Percentiles rank a stretch among this genome's conserved stretches.
Evolutionary conservation across 2,797 vertebrate species (phyloP).

Genomic region (Scomberomorus guttatus): DNA sequence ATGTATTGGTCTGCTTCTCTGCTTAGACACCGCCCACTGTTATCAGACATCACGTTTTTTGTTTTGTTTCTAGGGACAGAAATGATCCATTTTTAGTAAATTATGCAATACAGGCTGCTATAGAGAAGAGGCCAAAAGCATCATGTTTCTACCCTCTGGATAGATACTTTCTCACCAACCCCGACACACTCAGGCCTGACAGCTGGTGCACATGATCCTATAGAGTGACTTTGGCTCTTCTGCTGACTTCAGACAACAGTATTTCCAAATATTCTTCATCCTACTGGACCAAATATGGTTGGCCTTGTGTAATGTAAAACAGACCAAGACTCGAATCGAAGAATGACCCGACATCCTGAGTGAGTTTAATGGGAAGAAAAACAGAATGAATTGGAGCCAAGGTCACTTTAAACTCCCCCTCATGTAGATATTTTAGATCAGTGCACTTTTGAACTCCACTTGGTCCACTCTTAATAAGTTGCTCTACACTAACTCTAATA

Average conservation of each 20-base stretch:
- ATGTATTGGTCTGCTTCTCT: conserved; percentile 51
- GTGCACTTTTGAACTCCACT: conserved; percentile 1
- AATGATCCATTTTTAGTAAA: conserved; percentile 26
- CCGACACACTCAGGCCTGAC: conserved; percentile 37
- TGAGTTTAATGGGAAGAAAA: conserved; percentile 26
- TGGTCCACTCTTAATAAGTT: neutral
- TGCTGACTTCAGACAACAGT: conserved; percentile 39
- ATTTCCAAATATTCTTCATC: conserved; percentile 49
- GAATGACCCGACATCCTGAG: conserved; percentile 17
- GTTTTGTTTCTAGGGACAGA: conserved; percentile 31
- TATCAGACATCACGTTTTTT: conserved; percentile 45
- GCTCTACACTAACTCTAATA: neutral
- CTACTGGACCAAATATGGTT: conserved; percentile 21
- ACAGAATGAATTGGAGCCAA: conserved; percentile 21
- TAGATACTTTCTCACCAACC: conserved; percentile 29
- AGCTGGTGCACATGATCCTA: conserved; percentile 43
- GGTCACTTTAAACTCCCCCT: conserved; percentile 44
- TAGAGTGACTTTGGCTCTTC: conserved; percentile 38
- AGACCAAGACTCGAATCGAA: conserved; percentile 29
- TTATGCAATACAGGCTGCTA: conserved; percentile 33
- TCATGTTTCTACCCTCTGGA: conserved; percentile 20
- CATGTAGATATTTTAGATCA: conserved; percentile 5
- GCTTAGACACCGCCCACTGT: conserved; percentile 35
- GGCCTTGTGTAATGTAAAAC: conserved; percentile 37
- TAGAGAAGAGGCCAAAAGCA: conserved; percentile 22